These are phyloP conservation scores for Heliconius hortense DNA, from an alignment of 2,888 invertebrate genomes.

Conservation along the genomic window DNA sequence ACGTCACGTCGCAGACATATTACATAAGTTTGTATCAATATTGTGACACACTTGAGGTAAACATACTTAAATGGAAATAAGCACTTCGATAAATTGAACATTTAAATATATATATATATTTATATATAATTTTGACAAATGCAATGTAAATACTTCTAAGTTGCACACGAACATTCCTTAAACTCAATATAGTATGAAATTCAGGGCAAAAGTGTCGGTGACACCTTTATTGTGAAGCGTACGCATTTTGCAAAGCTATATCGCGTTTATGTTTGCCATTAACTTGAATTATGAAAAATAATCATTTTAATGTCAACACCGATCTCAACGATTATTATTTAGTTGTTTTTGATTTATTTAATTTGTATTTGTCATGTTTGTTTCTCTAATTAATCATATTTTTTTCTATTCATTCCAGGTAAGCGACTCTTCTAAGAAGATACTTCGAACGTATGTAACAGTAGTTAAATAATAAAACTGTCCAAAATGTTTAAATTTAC, in stretches of 20 bases:
- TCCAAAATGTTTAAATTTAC: conserved; percentile 29
- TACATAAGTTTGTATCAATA: conserved; percentile 19
- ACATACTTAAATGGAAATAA: not conserved
- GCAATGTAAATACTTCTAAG: conserved; percentile 11
- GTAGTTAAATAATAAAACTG: not conserved
- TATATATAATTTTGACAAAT: conserved; percentile 14
- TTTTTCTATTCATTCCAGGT: conserved; percentile 43
- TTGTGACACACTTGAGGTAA: conserved; percentile 20
- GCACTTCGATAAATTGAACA: conserved; percentile 1
- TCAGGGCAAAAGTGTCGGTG: conserved; percentile 39
- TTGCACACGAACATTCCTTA: conserved; percentile 25
- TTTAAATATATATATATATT: not conserved
- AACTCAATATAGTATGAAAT: conserved; percentile 34
- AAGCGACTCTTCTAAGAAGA: conserved; percentile 28
- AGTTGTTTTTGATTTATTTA: not conserved
- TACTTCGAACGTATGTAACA: conserved; percentile 25
- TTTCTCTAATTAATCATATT: conserved; percentile 14
- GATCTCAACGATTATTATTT: conserved; percentile 7
- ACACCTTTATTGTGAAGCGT: conserved; percentile 38
- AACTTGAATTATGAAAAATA: conserved; percentile 38
- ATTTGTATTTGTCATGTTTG: not conserved
- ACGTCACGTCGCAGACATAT: conserved; percentile 8
- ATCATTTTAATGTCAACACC: conserved; percentile 36
- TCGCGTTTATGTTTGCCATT: conserved; percentile 29
- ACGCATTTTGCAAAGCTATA: conserved; percentile 27